Evolutionary conservation across 2,888 invertebrate species (phyloP).

Genomic region (Cephus nigrinus): DNA sequence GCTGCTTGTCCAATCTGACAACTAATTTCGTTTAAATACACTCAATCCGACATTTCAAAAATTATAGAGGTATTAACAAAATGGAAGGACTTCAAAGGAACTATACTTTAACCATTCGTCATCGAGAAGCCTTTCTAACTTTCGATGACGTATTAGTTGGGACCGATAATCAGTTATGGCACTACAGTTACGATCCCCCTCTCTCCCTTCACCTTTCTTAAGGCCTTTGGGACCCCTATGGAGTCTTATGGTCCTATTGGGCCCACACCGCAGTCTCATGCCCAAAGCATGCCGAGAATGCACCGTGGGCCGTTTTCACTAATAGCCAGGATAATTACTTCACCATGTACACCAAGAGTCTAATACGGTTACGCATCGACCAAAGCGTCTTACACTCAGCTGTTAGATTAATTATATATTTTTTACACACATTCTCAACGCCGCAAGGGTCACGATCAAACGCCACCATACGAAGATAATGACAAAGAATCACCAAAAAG

Average conservation of each 20-base stretch:
- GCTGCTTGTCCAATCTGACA: background rate
- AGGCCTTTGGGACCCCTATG: background rate
- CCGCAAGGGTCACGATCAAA: background rate
- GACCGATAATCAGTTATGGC: conserved; percentile 4
- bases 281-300: conserved; percentile 21
- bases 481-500: background rate
- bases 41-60: background rate
- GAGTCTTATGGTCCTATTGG: background rate
- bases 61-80: background rate
- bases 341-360: conserved; percentile 27
- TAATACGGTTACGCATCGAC: conserved; percentile 5
- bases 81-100: background rate
- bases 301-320: conserved; percentile 40
- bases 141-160: background rate
- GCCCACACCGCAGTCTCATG: conserved; percentile 5
- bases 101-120: background rate
- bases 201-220: background rate
- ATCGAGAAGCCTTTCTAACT: conserved; percentile 6
- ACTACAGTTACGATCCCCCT: background rate
- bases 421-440: conserved; percentile 11
- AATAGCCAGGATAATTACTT: conserved; percentile 46
- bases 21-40: background rate
- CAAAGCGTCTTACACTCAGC: background rate
- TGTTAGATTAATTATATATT: conserved; percentile 27
- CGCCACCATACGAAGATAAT: background rate